Evolutionary conservation across 1,140 invertebrate genomes (phyloP), one percentile per base, ranked within the genome.

Genomic region (Eurosta solidaginis): DNA sequence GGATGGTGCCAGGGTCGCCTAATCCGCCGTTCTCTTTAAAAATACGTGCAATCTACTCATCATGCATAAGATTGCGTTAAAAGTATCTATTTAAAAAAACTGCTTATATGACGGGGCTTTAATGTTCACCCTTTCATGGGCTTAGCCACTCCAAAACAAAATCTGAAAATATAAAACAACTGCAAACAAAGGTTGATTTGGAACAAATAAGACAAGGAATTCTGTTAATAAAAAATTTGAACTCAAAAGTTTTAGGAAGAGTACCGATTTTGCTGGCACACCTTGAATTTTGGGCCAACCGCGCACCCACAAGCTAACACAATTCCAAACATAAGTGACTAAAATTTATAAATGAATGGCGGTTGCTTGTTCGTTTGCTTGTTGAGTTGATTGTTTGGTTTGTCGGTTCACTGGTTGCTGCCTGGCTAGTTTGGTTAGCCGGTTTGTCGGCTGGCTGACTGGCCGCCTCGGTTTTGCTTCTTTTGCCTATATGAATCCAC

Each of bases 271-370:
- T 42, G 4, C 59, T 29, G 7, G 83, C 82, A 84, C 83, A 82
- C 83, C 83, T 84, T 84, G 83, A 85, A 83, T 85, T 84, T 79
- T 83, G 82, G 82, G 81, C 83, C 12, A 12, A 47, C 3, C 9
- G 4, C 59, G 17, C 10, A 68, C 33, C 33, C 54, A 63, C 10
- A n/a, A 27, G 20, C 10, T 5, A 29, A 68, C 17, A 68, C 17
- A 40, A 29, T 17, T 33, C 9, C 5, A 20, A 9, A 14, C 33
- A n/a, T 14, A 1, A 59, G 10, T 14, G 29, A 22, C 27, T 27
- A 9, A 12, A 40, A 33, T 17, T 5, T n/a, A n/a, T 68, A 33
- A 40, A 40, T 40, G 59, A 68, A 68, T 68, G 29, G 27, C 33
- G 54, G 29, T 20, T 36, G 27, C 25, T 59, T 59, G 27, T 33